phyloP scores from a whole-genome alignment of 2,113 vertebrate species.

The Himantopus leucocephalus region DNA sequence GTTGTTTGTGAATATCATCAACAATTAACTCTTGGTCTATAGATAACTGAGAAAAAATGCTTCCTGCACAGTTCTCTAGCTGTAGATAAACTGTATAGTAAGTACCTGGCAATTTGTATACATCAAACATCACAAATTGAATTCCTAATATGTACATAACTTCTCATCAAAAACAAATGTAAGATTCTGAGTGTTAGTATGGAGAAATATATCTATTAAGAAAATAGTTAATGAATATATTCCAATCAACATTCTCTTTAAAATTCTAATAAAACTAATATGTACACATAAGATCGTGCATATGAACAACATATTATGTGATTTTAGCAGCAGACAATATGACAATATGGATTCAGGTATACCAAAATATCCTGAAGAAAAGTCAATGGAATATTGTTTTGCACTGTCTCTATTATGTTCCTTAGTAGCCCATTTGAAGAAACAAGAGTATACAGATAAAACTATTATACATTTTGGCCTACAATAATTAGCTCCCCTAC shows the following conservation, averaged over 20 bases:
- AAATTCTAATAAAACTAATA: not conserved
- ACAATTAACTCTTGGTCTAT: not conserved
- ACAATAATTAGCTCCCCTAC: not conserved
- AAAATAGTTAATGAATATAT: not conserved
- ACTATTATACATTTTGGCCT: not conserved
- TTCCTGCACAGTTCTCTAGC: not conserved
- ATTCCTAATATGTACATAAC: not conserved
- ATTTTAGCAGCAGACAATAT: not conserved
- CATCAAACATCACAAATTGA: not conserved
- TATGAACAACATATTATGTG: not conserved
- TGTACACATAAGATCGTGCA: not conserved
- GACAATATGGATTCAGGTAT: not conserved
- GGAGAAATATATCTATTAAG: not conserved
- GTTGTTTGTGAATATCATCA: not conserved
- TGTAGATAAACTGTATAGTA: not conserved
- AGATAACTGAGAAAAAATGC: not conserved
- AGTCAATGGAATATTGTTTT: not conserved
- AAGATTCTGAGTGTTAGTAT: not conserved
- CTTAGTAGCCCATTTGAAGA: not conserved
- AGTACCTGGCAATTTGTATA: not conserved
- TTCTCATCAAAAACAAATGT: not conserved
- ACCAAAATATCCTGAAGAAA: not conserved
- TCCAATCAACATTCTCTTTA: not conserved
- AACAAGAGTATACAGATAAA: not conserved
- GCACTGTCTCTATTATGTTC: not conserved